Percentiles rank a stretch among this genome's conserved stretches.
These are phyloP conservation scores for Eulemur macaco DNA, from an alignment of 2,113 vertebrate species.

Conservation along the genomic window DNA sequence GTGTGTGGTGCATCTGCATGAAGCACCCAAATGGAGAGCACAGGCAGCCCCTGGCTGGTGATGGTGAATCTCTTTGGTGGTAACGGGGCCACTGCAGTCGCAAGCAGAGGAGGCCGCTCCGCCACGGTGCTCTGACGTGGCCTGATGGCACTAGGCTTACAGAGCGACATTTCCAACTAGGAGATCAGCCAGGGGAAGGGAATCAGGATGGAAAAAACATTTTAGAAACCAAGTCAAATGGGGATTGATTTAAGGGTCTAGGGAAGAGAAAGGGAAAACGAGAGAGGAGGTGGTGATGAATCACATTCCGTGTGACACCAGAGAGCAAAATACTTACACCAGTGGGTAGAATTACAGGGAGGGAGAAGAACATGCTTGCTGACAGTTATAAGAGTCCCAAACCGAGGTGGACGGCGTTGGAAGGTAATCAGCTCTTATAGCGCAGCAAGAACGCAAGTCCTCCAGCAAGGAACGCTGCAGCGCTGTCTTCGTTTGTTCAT, in stretches of 20 bases:
- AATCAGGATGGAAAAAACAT: not conserved
- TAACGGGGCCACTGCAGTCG: not conserved
- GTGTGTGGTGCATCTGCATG: not conserved
- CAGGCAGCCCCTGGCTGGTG: not conserved
- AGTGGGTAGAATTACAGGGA: not conserved
- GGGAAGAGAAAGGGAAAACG: not conserved
- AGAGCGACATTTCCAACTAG: not conserved
- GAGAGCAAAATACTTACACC: not conserved
- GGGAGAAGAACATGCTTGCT: not conserved
- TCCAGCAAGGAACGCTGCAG: not conserved
- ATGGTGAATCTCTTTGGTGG: not conserved
- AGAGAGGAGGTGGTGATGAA: not conserved
- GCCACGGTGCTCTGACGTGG: not conserved
- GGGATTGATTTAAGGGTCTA: not conserved
- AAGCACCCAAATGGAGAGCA: not conserved
- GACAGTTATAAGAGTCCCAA: not conserved
- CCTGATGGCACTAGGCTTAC: not conserved
- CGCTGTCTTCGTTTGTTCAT: not conserved
- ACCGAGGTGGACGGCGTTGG: not conserved
- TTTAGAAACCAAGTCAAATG: not conserved
- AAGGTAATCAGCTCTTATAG: not conserved
- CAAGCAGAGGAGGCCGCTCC: not conserved
- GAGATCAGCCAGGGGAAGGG: not conserved
- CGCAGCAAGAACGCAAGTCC: not conserved
- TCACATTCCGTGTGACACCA: conserved; percentile 4